Conservation (phyloP, 1,140 invertebrate genomes). For the Chironomus striatipennis region DNA sequence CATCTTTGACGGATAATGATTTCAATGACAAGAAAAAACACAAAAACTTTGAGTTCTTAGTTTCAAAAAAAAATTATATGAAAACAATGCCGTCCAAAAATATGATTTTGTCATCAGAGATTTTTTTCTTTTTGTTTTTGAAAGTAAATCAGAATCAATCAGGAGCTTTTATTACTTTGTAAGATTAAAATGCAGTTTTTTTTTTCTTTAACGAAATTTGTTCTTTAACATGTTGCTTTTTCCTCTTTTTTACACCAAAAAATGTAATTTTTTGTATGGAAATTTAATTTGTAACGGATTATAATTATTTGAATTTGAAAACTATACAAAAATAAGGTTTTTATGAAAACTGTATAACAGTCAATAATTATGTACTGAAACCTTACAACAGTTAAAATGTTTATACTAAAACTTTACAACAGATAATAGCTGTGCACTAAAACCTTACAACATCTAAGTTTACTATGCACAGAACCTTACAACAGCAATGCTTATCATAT, state of each 20-base stretch:
- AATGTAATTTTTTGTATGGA: neutral
- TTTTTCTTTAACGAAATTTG: neutral
- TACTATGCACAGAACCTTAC: too few relatives aligned
- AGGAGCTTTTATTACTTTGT: constrained; percentile 22
- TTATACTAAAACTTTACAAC: too few relatives aligned
- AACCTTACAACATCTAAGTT: too few relatives aligned
- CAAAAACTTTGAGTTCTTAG: neutral
- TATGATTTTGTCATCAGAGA: constrained; percentile 5
- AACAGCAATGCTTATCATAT: too few relatives aligned
- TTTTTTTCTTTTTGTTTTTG: neutral
- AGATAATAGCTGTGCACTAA: too few relatives aligned
- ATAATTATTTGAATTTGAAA: neutral
- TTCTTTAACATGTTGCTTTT: neutral
- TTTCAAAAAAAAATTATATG: neutral
- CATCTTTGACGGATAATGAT: neutral
- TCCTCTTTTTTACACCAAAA: neutral
- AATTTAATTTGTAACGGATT: neutral
- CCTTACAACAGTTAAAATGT: too few relatives aligned
- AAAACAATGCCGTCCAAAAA: constrained; percentile 19
- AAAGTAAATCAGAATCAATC: constrained; percentile 10
- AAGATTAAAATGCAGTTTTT: neutral
- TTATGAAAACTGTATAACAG: too few relatives aligned
- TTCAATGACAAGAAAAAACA: neutral
- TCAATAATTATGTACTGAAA: too few relatives aligned
- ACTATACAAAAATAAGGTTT: too few relatives aligned